Percentiles rank a stretch among this genome's conserved stretches.
Evolutionary conservation across 2,888 invertebrate species (phyloP).

Genomic region (Rotaria sp.): DNA sequence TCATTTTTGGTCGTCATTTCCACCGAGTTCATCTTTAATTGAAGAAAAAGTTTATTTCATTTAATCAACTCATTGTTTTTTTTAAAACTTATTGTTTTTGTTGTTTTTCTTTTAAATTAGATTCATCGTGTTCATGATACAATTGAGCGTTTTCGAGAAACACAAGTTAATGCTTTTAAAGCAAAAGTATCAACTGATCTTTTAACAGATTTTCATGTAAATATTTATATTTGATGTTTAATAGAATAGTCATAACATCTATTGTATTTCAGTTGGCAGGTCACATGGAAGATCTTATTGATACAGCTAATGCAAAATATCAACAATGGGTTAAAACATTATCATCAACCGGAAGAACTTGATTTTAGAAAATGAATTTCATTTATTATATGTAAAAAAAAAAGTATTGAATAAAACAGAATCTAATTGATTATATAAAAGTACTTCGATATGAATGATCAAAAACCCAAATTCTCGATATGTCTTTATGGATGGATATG

Average conservation of each 20-base stretch:
- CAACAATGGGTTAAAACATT: neutral
- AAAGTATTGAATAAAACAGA: neutral
- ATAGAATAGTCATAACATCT: neutral
- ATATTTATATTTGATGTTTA: neutral
- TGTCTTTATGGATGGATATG: too few relatives aligned
- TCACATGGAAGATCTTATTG: conserved; percentile 17
- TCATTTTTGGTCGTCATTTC: conserved; percentile 35
- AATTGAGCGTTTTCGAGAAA: conserved; percentile 3
- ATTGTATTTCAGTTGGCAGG: neutral
- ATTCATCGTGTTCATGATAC: conserved; percentile 22
- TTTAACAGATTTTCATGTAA: conserved; percentile 13
- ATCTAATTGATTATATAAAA: too few relatives aligned
- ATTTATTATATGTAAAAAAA: neutral
- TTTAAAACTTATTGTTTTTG: neutral
- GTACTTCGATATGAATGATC: too few relatives aligned
- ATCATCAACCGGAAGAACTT: neutral
- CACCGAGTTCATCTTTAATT: conserved; percentile 23
- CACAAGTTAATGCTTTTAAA: neutral
- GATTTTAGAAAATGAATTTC: neutral
- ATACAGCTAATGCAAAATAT: conserved; percentile 7
- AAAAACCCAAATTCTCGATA: too few relatives aligned
- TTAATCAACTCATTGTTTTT: neutral
- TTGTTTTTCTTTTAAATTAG: neutral
- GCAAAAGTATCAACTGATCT: conserved; percentile 24
- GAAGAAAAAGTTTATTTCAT: neutral